A percentile compares a stretch with the other conserved stretches of the same genome.
phyloP scores from a whole-genome alignment of 2,888 invertebrate genomes.

The Dryadula phaetusa region DNA sequence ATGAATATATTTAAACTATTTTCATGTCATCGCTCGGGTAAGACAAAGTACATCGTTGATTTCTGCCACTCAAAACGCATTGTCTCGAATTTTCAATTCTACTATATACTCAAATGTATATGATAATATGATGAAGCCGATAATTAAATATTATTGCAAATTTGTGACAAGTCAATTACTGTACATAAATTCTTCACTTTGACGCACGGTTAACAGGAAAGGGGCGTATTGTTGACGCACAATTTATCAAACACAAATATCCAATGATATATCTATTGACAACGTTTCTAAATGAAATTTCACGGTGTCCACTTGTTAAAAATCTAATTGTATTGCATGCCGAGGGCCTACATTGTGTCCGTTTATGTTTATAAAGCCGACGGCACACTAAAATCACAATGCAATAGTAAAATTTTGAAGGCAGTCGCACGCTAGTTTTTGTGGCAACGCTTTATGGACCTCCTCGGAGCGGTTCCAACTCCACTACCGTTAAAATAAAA shows the following conservation, averaged over 20 bases:
- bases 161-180: slow-evolving; percentile 32
- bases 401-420: slow-evolving; percentile 61
- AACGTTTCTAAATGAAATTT: slow-evolving; percentile 67
- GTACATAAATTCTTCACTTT: slow-evolving; percentile 33
- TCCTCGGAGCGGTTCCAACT: slow-evolving; percentile 60
- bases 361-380: slow-evolving; percentile 69
- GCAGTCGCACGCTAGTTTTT: slow-evolving; percentile 71
- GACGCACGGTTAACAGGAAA: slow-evolving; percentile 55
- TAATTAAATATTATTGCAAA: slow-evolving; percentile 26
- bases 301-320: slow-evolving; percentile 68
- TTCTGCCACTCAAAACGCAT: no score
- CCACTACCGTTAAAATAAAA: slow-evolving; percentile 78
- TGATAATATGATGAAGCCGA: no score
- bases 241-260: slow-evolving; percentile 73
- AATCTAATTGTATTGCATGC: slow-evolving; percentile 67
- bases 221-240: slow-evolving; percentile 75
- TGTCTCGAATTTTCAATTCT: no score
- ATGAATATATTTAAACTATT: no score
- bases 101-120: no score
- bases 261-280: slow-evolving; percentile 75
- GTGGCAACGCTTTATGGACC: slow-evolving; percentile 61
- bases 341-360: slow-evolving; percentile 60
- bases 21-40: no score
- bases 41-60: no score
- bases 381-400: slow-evolving; percentile 61